These are phyloP conservation scores for Bombus difficillimus DNA, from an alignment of 1,140 invertebrate genomes.

Conservation along the genomic window DNA sequence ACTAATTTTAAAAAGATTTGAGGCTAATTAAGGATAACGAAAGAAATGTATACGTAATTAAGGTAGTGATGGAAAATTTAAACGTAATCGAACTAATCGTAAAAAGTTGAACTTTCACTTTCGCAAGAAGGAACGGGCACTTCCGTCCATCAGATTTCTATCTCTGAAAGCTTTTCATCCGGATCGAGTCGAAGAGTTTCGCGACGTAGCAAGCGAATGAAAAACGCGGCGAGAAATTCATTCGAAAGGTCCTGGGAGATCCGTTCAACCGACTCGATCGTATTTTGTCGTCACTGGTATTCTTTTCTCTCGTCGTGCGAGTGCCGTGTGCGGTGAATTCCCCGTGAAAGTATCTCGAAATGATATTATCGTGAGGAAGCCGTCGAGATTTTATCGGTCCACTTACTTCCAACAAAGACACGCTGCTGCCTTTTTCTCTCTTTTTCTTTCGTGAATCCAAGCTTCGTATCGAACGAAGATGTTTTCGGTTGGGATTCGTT, in stretches of 20 bases:
- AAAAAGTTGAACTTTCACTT: background rate
- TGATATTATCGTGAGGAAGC: conserved; percentile 55
- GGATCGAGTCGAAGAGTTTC: background rate
- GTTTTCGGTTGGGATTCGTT: conserved; percentile 20
- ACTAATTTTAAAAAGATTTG: background rate
- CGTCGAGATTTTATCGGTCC: conserved; percentile 56
- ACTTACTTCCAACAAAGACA: conserved; percentile 34
- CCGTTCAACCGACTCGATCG: conserved; percentile 15
- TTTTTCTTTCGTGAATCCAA: background rate
- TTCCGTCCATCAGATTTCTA: background rate
- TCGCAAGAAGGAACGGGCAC: background rate
- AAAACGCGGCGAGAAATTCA: conserved; percentile 10
- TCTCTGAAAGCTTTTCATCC: background rate
- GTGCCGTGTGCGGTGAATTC: conserved; percentile 26
- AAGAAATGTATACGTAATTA: no score
- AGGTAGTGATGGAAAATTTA: background rate
- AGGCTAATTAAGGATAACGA: no score
- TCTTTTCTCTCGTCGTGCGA: conserved; percentile 1
- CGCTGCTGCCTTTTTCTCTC: background rate
- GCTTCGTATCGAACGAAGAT: conserved; percentile 4
- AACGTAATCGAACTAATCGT: background rate
- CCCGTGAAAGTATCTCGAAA: conserved; percentile 58
- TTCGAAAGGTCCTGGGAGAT: background rate
- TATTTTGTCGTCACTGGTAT: conserved; percentile 18
- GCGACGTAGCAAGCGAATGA: background rate